Evolutionary conservation across 1,140 invertebrate species (phyloP), one percentile per base, ranked within the genome.

Genomic region (Nebria ingens): DNA sequence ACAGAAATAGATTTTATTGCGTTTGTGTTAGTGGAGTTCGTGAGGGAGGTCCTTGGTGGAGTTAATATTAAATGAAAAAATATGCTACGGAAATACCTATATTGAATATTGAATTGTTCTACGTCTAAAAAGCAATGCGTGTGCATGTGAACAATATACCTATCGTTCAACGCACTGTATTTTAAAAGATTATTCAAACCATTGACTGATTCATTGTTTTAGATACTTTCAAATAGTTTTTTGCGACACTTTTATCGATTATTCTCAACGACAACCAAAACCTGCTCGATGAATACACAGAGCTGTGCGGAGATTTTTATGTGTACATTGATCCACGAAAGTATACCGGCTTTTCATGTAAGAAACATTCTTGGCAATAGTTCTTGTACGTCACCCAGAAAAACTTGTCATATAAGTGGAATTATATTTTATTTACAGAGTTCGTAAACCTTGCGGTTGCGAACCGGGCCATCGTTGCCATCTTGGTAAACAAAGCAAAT

Each of bases 381-480:
- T 45, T 45, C 15, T 45, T 45, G 17, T 17, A 17, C 40, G 40
- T 11, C 15, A 45, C 9, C 9, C 9, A 45, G 40, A 45, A 45
- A 45, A 45, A 45, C 40, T 45, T 45, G 40, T 45, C 40, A 45
- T 45, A 45, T 45, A 45, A 45, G 40, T 45, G 17, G 40, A 45
- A 45, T 45, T 45, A 45, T 45, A 45, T 45, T 12, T 45, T 45
- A 45, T 45, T 45, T 45, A 45, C 40, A 45, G 40, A 17, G 40
- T 45, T 45, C 40, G 40, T 45, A 17, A 45, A 45, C 40, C 25
- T 34, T n/a, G 6, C 25, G 25, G 25, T 34, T n/a, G 25, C 25
- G 25, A 6, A 34, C 25, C 25, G n/a, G n/a, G n/a, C n/a, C n/a
- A n/a, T n/a, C n/a, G n/a, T n/a, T n/a, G n/a, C n/a, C n/a, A n/a